phyloP scores from a whole-genome alignment of 2,113 vertebrate genomes.

The Calidris pygmaea region DNA sequence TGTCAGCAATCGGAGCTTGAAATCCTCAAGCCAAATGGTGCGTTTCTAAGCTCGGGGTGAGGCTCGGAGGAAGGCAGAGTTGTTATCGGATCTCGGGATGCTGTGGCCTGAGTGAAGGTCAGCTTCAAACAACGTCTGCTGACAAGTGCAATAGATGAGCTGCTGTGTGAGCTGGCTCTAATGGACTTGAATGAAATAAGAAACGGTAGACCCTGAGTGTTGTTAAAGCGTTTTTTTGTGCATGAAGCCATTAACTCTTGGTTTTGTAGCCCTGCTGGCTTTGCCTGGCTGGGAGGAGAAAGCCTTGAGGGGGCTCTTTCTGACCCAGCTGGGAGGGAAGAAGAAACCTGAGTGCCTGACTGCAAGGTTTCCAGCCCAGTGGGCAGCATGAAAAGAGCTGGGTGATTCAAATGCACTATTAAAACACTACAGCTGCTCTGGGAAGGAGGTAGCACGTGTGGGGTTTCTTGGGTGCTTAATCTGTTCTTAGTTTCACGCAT shows the following conservation, averaged over 20 bases:
- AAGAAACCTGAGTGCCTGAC: not conserved
- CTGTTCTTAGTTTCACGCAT: not conserved
- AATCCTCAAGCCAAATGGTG: not conserved
- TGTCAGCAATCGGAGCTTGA: not conserved
- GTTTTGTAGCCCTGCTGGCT: not conserved
- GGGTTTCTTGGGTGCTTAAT: not conserved
- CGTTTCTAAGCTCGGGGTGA: not conserved
- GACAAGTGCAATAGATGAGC: not conserved
- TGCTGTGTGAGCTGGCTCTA: not conserved
- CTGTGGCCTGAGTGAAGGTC: constrained; percentile 9
- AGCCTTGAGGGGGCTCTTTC: not conserved
- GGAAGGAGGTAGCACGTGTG: not conserved
- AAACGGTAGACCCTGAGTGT: not conserved
- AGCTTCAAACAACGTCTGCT: not conserved
- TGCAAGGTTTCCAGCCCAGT: not conserved
- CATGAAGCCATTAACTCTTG: not conserved
- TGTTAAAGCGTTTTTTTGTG: not conserved
- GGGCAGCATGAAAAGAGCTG: not conserved
- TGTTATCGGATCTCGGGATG: fast-evolving
- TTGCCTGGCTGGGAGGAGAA: not conserved
- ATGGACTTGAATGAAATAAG: constrained; percentile 20
- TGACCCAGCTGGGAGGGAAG: not conserved
- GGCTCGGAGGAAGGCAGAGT: not conserved
- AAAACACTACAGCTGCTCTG: not conserved
- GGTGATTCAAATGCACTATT: not conserved